Percentiles rank a stretch among this genome's conserved stretches.
These are phyloP conservation scores for Lycaon pictus DNA, from an alignment of 2,113 vertebrate genomes.

Conservation along the genomic window DNA sequence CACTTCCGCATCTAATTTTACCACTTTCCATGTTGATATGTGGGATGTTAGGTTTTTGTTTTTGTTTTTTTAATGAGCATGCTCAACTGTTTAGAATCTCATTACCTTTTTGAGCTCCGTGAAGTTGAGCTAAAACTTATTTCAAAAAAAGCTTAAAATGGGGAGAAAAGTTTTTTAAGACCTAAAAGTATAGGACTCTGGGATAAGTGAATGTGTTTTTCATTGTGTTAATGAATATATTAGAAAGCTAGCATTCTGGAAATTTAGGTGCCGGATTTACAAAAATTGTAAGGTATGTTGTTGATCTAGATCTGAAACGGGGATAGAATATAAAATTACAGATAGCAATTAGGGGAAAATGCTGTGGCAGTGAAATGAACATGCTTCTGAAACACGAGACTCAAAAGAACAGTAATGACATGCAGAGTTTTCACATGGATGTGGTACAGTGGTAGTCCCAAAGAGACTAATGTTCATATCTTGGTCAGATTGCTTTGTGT, in stretches of 20 bases:
- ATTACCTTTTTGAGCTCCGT: neutral
- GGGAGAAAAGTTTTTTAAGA: neutral
- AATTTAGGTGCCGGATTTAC: conserved; percentile 62
- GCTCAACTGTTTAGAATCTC: conserved; percentile 6
- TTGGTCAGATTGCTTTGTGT: conserved; percentile 28
- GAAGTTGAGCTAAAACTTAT: conserved; percentile 40
- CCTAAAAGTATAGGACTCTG: neutral
- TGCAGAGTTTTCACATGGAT: neutral
- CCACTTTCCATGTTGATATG: conserved; percentile 29
- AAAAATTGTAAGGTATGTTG: conserved; percentile 55
- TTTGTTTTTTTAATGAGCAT: neutral
- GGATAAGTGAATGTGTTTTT: conserved; percentile 43
- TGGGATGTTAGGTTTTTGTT: neutral
- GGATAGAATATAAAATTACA: conserved; percentile 75
- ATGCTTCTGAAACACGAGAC: conserved; percentile 72
- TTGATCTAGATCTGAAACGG: conserved; percentile 61
- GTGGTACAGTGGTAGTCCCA: neutral
- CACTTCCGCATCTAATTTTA: conserved; percentile 24
- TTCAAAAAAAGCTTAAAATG: conserved; percentile 20
- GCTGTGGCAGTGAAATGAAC: conserved; percentile 71
- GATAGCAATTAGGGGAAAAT: conserved; percentile 75
- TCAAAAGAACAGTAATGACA: conserved; percentile 50
- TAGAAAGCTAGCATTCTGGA: conserved; percentile 58
- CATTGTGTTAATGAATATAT: neutral
- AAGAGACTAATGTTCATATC: conserved; percentile 41